Conservation (phyloP, 2,797 vertebrate genomes). For the Cuculus canorus region DNA sequence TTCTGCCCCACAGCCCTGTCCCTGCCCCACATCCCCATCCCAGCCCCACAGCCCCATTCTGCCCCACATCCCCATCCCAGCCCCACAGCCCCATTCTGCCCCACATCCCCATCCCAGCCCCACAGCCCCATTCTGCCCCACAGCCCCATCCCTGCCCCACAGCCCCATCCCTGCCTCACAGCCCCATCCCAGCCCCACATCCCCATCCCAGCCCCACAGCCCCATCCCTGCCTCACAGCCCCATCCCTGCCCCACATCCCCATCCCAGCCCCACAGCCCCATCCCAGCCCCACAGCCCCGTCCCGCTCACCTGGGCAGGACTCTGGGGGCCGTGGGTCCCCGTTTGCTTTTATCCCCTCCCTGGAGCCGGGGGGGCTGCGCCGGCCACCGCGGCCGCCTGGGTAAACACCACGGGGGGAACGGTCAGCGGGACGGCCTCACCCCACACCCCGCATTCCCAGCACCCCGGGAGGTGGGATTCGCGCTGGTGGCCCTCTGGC, state of each 20-base stretch:
- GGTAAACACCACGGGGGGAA: not conserved
- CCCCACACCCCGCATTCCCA: not conserved
- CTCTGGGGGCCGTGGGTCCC: not conserved
- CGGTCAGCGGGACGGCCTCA: not conserved
- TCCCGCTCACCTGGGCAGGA: not conserved
- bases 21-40: too few relatives aligned
- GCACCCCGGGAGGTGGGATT: too few relatives aligned
- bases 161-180: too few relatives aligned
- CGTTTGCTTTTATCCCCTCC: constrained; percentile 7
- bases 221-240: not conserved
- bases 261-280: not conserved
- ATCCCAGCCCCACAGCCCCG: not conserved
- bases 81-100: not conserved
- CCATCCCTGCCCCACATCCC: not conserved
- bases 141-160: too few relatives aligned
- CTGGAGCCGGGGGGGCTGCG: not conserved
- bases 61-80: too few relatives aligned
- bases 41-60: too few relatives aligned
- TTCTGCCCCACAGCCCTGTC: too few relatives aligned
- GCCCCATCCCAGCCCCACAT: too few relatives aligned
- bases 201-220: too few relatives aligned
- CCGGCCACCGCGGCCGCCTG: not conserved
- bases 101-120: too few relatives aligned
- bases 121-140: too few relatives aligned
- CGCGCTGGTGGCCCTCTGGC: too few relatives aligned